A percentile compares a stretch with the other conserved stretches of the same genome.
Conservation (phyloP, 1,140 invertebrate genomes). For the Panulirus ornatus region DNA sequence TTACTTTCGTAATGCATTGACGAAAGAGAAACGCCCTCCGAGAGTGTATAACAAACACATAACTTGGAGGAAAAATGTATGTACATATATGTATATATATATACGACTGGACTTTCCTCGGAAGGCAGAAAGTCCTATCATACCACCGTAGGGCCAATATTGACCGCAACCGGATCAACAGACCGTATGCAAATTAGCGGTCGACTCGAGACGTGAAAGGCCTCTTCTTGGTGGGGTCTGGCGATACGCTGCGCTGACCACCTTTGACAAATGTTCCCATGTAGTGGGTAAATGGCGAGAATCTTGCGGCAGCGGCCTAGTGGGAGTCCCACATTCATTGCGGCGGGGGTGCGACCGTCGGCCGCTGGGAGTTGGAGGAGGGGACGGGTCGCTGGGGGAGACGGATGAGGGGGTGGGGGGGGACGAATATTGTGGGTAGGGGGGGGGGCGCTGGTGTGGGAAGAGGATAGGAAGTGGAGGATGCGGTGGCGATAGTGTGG, state of each 20-base stretch:
- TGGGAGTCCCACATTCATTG: too few species aligned
- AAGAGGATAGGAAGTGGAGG: too few species aligned
- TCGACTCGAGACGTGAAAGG: neutral
- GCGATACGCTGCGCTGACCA: neutral
- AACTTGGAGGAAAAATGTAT: too few species aligned
- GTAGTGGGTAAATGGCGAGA: neutral
- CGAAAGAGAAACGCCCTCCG: too few species aligned
- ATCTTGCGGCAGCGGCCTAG: too few species aligned
- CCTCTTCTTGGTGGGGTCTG: neutral
- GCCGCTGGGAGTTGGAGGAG: neutral
- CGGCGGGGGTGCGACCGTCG: too few species aligned
- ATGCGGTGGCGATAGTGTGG: too few species aligned
- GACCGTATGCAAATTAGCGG: constrained; percentile 16
- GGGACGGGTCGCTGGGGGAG: neutral
- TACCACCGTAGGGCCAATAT: neutral
- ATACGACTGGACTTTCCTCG: too few species aligned
- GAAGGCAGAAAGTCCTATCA: too few species aligned
- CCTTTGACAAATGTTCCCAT: neutral
- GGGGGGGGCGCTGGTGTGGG: neutral
- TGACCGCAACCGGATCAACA: constrained; percentile 18
- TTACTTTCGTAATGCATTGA: too few species aligned
- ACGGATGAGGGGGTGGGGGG: neutral
- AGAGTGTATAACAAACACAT: too few species aligned
- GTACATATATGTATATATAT: too few species aligned
- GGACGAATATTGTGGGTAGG: neutral